phyloP scores from a whole-genome alignment of 1,140 invertebrate species.

The Drosophila oshimai region DNA sequence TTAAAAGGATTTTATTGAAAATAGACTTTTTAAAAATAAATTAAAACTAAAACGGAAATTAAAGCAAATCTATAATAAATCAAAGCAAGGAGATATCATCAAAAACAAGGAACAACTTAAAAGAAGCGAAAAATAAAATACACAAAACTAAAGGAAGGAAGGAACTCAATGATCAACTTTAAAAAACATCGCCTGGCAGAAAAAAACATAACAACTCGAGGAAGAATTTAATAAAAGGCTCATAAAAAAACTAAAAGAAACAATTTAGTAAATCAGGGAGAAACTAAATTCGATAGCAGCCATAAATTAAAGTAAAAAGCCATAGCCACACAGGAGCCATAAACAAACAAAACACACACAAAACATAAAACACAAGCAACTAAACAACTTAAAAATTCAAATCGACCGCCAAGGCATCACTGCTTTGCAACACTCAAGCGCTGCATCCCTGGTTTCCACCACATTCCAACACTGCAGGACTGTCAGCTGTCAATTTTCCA shows the following conservation, averaged over 20 bases:
- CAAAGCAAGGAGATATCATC: too few species aligned
- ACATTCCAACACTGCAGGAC: slow-evolving; percentile 52
- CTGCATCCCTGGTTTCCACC: slow-evolving; percentile 29
- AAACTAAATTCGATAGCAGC: too few species aligned
- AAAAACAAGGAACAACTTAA: too few species aligned
- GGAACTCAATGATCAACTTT: not conserved
- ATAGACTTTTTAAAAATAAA: not conserved
- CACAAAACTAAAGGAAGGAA: not conserved
- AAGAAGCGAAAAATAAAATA: not conserved
- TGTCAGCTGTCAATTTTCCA: slow-evolving; percentile 66
- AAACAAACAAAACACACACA: not conserved
- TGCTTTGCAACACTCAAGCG: slow-evolving; percentile 48
- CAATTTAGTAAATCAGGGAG: not conserved
- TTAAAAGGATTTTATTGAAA: slow-evolving; percentile 6
- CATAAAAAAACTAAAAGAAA: not conserved
- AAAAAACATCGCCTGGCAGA: not conserved
- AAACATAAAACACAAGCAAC: not conserved
- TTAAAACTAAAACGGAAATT: slow-evolving; percentile 12
- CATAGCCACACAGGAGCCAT: not conserved
- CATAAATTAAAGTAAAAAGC: not conserved
- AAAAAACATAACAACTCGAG: not conserved
- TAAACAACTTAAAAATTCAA: slow-evolving; percentile 10
- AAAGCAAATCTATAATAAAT: slow-evolving; percentile 10
- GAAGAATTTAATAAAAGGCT: not conserved
- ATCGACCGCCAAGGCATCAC: slow-evolving; percentile 6